Conservation (phyloP, 2,888 invertebrate genomes). For the Apodemia duryi region DNA sequence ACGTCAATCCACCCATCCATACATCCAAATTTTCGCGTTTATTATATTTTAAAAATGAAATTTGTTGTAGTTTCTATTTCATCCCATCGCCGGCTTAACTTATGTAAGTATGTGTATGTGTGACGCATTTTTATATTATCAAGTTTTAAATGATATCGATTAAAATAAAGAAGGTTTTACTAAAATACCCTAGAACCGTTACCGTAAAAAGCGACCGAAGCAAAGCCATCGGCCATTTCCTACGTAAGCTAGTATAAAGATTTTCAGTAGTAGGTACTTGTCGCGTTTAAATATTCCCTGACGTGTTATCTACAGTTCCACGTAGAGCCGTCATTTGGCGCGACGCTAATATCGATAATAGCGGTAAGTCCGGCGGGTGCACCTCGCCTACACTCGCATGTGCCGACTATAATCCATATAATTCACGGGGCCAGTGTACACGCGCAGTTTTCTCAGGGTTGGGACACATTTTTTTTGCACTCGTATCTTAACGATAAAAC, state of each 20-base stretch:
- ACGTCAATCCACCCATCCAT: too few species aligned
- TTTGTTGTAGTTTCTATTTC: too few species aligned
- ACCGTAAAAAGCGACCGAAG: background rate
- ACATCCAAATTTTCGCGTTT: too few species aligned
- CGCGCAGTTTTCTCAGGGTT: constrained; percentile 54
- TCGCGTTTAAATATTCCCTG: constrained; percentile 10
- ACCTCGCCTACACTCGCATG: constrained; percentile 44
- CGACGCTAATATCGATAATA: constrained; percentile 35
- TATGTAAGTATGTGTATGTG: too few species aligned
- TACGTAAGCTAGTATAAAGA: background rate
- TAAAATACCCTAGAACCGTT: too few species aligned
- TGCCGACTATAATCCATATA: constrained; percentile 48
- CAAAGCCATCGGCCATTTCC: background rate
- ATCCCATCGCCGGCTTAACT: too few species aligned
- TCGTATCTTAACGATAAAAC: too few species aligned
- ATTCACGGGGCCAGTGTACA: constrained; percentile 53
- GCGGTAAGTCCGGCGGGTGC: constrained; percentile 25
- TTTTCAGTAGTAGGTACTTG: background rate
- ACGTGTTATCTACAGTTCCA: constrained; percentile 1
- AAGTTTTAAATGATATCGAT: too few species aligned
- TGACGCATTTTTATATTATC: too few species aligned
- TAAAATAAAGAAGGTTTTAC: too few species aligned
- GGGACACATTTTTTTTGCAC: constrained; percentile 19
- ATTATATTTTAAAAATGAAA: too few species aligned
- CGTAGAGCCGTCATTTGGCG: constrained; percentile 19